These are phyloP conservation scores for Sebastes trivittatus DNA, from an alignment of 2,797 vertebrate species.

Conservation along the genomic window DNA sequence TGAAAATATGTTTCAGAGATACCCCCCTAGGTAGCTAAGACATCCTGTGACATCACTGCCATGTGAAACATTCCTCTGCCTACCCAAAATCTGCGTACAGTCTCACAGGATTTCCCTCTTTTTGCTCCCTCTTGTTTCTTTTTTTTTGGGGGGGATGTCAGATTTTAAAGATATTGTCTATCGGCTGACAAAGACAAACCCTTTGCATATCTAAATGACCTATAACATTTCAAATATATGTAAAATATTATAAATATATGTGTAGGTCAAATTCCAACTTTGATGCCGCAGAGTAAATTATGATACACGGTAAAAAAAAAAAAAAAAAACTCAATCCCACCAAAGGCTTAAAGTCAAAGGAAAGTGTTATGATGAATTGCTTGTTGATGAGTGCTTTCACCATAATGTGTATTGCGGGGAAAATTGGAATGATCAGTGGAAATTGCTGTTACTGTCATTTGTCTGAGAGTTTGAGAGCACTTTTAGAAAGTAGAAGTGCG, in stretches of 20 bases:
- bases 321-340: neutral
- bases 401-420: neutral
- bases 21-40: too few species aligned
- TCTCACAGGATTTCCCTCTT: neutral
- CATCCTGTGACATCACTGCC: too few species aligned
- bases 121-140: neutral
- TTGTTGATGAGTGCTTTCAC: slow-evolving; percentile 25
- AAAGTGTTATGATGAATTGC: neutral
- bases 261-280: neutral
- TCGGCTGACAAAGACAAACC: rapidly evolving
- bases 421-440: slow-evolving; percentile 29
- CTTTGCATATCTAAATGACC: neutral
- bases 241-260: neutral
- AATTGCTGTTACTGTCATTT: slow-evolving; percentile 42
- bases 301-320: neutral
- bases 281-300: neutral
- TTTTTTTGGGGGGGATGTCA: neutral
- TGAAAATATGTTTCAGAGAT: too few species aligned
- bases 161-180: neutral
- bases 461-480: slow-evolving; percentile 26
- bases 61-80: too few species aligned
- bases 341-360: slow-evolving; percentile 9
- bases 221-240: neutral
- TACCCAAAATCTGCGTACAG: too few species aligned
- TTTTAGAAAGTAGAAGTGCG: slow-evolving; percentile 3